Base-by-base conservation (phyloP, 23 tunicate genomes). In the Phallusia fumigata region DNA sequence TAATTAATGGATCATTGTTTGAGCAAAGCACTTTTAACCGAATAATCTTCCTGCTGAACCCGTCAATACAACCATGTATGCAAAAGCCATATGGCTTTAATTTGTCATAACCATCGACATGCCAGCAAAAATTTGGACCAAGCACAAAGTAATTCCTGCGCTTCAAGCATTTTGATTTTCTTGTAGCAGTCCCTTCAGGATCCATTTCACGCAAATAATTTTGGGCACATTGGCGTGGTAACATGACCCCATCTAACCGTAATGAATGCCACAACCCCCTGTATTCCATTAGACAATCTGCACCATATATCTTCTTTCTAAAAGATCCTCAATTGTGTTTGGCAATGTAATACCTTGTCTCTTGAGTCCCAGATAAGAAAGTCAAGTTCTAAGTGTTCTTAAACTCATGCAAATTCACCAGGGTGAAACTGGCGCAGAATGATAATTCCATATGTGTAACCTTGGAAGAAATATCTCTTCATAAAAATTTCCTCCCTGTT, bases 61-160 rank as follows among this genome's bases (percentile, higher is more conserved):
- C 33, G 77, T 74, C 77, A 34, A 74, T 74, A 34, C 77, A 74
- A 19, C 77, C 77, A 74, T 74, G 77, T 3, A 74, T 74, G 22
- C 44, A 33, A 34, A 74, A 74, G n/a, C 77, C 77, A 34, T 74
- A 74, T 1, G 77, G 77, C 44, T 74, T 74, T 19, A 74, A 15
- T 15, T 74, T 74, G 35, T 74, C 77, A 16, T 74, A 74, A 13
- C 77, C 77, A 74, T 74, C 77, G 12, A 74, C 44, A 74, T 74
- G 77, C 77, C 77, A 74, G 77, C 77, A 74, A 34, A 32, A 34
- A 34, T 74, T 74, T 74, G 77, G 77, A 10, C 77, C 77, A 32
- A 11, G 44, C 44, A 32, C 44, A 15, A 32, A 34, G 44, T 19
- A 74, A 5, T 33, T 34, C 33, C 77, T 74, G 12, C 77, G 77